Evolutionary conservation across 2,113 vertebrate genomes (phyloP), one percentile per base, ranked within the genome.

Genomic region (Cnemophilus loriae): DNA sequence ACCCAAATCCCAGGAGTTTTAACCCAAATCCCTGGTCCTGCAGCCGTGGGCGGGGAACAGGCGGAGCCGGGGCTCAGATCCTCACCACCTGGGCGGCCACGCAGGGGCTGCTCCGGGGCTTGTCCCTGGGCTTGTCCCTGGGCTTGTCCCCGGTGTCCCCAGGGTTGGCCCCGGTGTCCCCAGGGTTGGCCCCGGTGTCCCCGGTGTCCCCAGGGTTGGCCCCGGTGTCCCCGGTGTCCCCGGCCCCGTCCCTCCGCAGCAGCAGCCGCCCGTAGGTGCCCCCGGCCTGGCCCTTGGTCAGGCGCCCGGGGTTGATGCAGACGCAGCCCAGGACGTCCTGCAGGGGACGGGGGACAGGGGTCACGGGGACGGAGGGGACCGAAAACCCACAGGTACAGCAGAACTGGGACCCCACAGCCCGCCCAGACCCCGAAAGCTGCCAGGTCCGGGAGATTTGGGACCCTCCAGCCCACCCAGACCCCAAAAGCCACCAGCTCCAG

Each of bases 231-330:
- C 39, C n/a, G n/a, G n/a, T 1, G 27, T 21, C 27, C 8, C 60
- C 27, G 10, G 59, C 26, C 9, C 6, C 3, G 9, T 41, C 52
- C 28, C 78, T 33, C 28, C 28, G 30, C 24, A 83, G 80, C 80
- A 83, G 80, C 60, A 99, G 94, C 33, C 99, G 97, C 50, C 98
- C 94, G 1, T 98, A 99, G n/a, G 99, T 99, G 64, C 99, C 99
- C 2, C 99, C 99, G 7, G 99, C 98, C 42, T 98, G 99, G 28
- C 99, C 99, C 97, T 99, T 99, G 14, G 99, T 99, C 89, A 99
- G 96, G 3, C 99, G 98, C 9, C 99, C 99, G 1, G 99, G 99
- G 60, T 99, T 99, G 96, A 99, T 81, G 33, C 99, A 99, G 19
- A 99, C 77, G 1, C 99, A 99, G 89, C 99, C 99, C 10, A 98